Percentiles rank a stretch among this genome's conserved stretches.
Evolutionary conservation across 1,140 invertebrate genomes (phyloP).

Genomic region (honey bee (Apis mellifera)): DNA sequence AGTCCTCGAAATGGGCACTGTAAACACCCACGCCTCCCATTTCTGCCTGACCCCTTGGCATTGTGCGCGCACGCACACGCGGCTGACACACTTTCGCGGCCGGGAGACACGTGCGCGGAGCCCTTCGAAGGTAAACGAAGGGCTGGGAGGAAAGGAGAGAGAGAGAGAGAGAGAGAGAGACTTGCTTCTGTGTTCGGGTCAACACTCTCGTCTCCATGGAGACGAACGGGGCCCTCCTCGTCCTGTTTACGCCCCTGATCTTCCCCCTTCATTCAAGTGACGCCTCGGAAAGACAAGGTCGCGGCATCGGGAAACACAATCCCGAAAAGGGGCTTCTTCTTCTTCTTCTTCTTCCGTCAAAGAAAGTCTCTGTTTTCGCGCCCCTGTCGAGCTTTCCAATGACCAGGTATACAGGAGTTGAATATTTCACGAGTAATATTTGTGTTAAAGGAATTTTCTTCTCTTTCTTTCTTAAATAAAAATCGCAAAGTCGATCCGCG

Average conservation of each 20-base stretch:
- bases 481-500: too few species aligned
- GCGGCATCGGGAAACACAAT: not conserved
- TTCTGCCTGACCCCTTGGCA: constrained; percentile 34
- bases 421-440: too few species aligned
- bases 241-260: constrained; percentile 42
- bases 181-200: constrained; percentile 64
- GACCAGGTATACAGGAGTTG: too few species aligned
- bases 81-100: constrained; percentile 70
- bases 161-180: constrained; percentile 46
- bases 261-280: not conserved
- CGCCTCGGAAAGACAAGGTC: constrained; percentile 7
- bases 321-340: not conserved
- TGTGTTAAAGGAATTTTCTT: too few species aligned
- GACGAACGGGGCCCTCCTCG: constrained; percentile 28
- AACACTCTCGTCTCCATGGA: constrained; percentile 75
- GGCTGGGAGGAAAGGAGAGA: constrained; percentile 35
- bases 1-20: constrained; percentile 38
- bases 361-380: not conserved
- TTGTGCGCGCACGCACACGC: constrained; percentile 58
- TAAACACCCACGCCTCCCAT: constrained; percentile 45
- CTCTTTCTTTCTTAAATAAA: too few species aligned
- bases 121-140: constrained; percentile 57
- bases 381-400: too few species aligned
- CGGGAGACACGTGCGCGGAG: constrained; percentile 62
- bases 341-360: too few species aligned